Base-by-base conservation (phyloP, 2,888 invertebrate species). In the Hemistola chrysoprasaria region DNA sequence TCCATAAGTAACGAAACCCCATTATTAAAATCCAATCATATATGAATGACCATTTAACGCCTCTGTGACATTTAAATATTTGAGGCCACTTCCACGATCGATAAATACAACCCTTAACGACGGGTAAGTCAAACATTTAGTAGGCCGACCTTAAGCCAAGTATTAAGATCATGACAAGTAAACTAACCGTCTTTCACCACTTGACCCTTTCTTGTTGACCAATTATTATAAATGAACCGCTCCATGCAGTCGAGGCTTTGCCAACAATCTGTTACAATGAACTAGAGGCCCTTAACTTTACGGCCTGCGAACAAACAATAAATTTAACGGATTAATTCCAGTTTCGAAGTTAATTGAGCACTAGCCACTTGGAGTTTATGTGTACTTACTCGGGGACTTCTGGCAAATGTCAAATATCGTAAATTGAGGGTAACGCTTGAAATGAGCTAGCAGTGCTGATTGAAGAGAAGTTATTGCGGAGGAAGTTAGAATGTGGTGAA, bases 261-360 rank as follows among this genome's bases (percentile, higher is more conserved):
- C 35, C 22, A 42, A 52, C 52, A 52, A 47, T 52, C 55, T 52
- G 55, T 50, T 50, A 47, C 54, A 40, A 36, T 53, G 49, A 53
- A 48, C 50, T 35, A 44, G 24, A 39, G 29, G 32, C 32, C 47
- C 41, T 32, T 36, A 48, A 50, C 52, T 55, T 55, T 55, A 55
- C 52, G 50, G 50, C 37, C 52, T 45, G 50, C 11, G 44, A 50
- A 52, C 53, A 51, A 49, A 54, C 50, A 52, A 52, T 52, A 55
- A 54, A 52, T 55, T 52, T 36, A 45, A 55, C 48, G 44, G 55
- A 55, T 52, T 55, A 50, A 55, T 52, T 50, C 44, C 42, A 42
- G 40, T 50, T 47, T 43, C 32, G 31, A 35, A 46, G 47, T 44
- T 55, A 52, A 55, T 55, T 55, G 46, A 50, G 54, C 46, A 39